A percentile compares a stretch with the other conserved stretches of the same genome.
Evolutionary conservation across 2,888 invertebrate genomes (phyloP).

Genomic region (Metacarcinus magister): DNA sequence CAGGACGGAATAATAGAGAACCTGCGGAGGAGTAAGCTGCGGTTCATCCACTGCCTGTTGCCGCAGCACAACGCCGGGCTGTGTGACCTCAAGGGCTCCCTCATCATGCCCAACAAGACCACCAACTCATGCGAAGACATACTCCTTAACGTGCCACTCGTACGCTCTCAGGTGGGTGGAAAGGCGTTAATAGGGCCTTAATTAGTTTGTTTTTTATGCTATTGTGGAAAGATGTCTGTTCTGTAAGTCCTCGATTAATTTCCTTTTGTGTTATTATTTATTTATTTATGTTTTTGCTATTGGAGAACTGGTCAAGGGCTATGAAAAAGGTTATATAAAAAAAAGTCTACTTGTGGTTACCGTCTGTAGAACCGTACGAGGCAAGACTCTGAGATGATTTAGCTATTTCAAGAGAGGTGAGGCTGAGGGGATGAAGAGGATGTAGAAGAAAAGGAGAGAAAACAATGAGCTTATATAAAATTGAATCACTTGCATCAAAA

Average conservation of each 20-base stretch:
- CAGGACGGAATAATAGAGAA: constrained; percentile 96
- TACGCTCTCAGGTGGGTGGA: constrained; percentile 91
- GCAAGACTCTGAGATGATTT: no score
- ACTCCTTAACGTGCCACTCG: constrained; percentile 92
- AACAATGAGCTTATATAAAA: no score
- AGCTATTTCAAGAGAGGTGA: no score
- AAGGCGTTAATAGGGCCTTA: not conserved
- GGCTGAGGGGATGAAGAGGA: not conserved
- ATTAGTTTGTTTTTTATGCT: not conserved
- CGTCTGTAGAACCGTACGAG: no score
- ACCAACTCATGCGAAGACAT: constrained; percentile 84
- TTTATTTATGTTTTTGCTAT: not conserved
- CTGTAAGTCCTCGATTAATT: no score
- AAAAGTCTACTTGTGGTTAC: no score
- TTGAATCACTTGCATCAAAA: no score
- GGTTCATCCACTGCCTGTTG: constrained; percentile 94
- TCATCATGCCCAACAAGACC: constrained; percentile 83
- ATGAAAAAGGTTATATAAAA: no score
- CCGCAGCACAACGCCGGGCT: constrained; percentile 91
- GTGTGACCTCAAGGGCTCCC: constrained; percentile 86
- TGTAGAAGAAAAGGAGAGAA: no score
- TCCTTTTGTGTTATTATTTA: not conserved
- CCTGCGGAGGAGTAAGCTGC: constrained; percentile 92
- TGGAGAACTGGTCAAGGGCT: no score
- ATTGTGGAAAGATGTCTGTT: not conserved